Base-by-base conservation (phyloP, 2,113 vertebrate genomes). In the Crotalus horridus region DNA sequence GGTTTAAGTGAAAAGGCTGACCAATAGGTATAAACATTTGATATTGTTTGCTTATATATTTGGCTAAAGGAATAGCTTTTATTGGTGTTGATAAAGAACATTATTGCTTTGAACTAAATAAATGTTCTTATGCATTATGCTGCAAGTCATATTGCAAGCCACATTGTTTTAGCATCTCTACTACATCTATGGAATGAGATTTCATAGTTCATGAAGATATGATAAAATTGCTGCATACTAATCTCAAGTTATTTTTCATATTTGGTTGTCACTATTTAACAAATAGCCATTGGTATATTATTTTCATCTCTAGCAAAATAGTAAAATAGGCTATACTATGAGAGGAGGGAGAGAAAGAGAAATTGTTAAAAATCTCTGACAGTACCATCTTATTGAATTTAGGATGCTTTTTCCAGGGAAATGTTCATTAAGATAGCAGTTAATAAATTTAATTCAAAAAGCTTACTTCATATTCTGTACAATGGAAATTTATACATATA, bases 51-150 rank as follows among this genome's bases (percentile, higher is more conserved):
- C 55, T 29, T 90, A 54, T 94, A 88, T 56, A 2, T 93, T 58
- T 87, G 85, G 91, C 0, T 74, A 81, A 88, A 85, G 56, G 43
- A 90, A 90, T 86, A 6, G 91, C 89, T 90, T 95, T 46, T 53
- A 0, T 26, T 91, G 54, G 69, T 54, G 13, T 59, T 89, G 89
- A 43, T 46, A 91, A 69, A 15, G 74, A 90, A 0, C 9, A 6
- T 64, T 91, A 93, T 85, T 93, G 93, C 87, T 46, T 89, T 59
- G n/a, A 53, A 54, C 51, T 15, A 93, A 93, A 89, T 93, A 91
- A 89, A 89, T 85, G 6, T 88, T 85, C 43, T 88, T 93, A 88
- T 74, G 54, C 20, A 54, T 88, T 91, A 15, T 93, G 86, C 56
- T 93, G 87, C 87, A 85, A 33, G 48, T 51, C 48, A 51, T 7